Conservation (phyloP, 1,140 invertebrate species). For the Cherax destructor region DNA sequence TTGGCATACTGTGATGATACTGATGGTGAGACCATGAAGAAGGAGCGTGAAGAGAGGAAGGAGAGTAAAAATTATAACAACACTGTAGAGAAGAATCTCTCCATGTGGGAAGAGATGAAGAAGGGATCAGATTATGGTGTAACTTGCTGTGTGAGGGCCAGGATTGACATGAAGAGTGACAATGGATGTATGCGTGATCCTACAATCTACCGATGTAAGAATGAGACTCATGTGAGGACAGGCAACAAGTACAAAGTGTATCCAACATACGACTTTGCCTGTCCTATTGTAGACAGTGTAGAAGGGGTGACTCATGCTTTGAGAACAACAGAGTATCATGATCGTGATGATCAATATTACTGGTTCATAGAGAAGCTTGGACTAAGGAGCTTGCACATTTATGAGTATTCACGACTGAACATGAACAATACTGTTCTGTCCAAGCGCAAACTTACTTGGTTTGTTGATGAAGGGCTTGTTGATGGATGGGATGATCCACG, state of each 20-base stretch:
- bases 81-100: constrained; percentile 88
- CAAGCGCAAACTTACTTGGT: constrained; percentile 98
- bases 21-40: constrained; percentile 94
- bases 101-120: constrained; percentile 97
- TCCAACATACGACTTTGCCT: constrained; percentile 99
- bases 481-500: constrained; percentile 99
- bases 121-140: constrained; percentile 86
- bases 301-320: constrained; percentile 98
- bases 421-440: constrained; percentile 99
- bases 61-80: constrained; percentile 93
- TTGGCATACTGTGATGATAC: constrained; percentile 99
- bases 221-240: constrained; percentile 93
- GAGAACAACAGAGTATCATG: constrained; percentile 98
- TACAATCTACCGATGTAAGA: constrained; percentile 99
- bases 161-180: constrained; percentile 96
- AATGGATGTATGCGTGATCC: constrained; percentile 99
- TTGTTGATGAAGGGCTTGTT: constrained; percentile 93
- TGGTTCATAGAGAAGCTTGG: constrained; percentile 94
- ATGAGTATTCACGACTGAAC: constrained; percentile 95
- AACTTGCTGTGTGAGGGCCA: constrained; percentile 95
- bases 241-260: constrained; percentile 99
- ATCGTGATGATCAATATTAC: constrained; percentile 97
- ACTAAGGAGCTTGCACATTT: constrained; percentile 94
- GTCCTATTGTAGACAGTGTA: constrained; percentile 98
- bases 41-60: constrained; percentile 91